Evolutionary conservation across 2,113 vertebrate species (phyloP).

Genomic region (Antigone vipio): DNA sequence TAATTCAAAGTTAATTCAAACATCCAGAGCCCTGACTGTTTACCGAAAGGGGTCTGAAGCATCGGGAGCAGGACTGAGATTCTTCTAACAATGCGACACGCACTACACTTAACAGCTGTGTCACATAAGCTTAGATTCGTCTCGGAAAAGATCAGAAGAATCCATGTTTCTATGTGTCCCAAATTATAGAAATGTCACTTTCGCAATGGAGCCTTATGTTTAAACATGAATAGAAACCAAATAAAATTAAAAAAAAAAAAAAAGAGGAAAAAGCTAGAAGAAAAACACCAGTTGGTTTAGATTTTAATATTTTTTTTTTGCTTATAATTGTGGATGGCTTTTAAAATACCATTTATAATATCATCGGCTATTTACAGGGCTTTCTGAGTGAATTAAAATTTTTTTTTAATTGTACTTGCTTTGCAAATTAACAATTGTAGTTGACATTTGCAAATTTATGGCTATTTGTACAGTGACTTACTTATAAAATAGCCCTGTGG

Average conservation of each 20-base stretch:
- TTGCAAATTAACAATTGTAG: neutral
- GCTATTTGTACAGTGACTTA: neutral
- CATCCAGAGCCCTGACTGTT: neutral
- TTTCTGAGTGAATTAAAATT: neutral
- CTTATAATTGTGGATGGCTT: neutral
- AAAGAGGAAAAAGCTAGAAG: neutral
- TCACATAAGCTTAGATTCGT: neutral
- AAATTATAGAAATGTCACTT: neutral
- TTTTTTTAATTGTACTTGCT: neutral
- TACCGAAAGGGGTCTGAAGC: neutral
- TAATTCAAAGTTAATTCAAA: conserved; percentile 27
- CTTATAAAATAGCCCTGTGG: neutral
- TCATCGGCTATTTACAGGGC: neutral
- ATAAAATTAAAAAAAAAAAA: neutral
- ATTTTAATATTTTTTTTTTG: neutral
- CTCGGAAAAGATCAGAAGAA: neutral
- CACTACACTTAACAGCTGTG: neutral
- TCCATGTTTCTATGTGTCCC: neutral
- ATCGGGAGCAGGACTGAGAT: neutral
- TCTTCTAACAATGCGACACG: neutral
- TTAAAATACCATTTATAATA: conserved; percentile 1
- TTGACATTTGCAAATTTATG: neutral
- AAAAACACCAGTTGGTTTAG: neutral
- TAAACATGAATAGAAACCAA: neutral
- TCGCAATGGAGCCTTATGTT: neutral